A percentile compares a stretch with the other conserved stretches of the same genome.
These are phyloP conservation scores for Torymus tubicola DNA, from an alignment of 2,888 invertebrate genomes.

Conservation along the genomic window DNA sequence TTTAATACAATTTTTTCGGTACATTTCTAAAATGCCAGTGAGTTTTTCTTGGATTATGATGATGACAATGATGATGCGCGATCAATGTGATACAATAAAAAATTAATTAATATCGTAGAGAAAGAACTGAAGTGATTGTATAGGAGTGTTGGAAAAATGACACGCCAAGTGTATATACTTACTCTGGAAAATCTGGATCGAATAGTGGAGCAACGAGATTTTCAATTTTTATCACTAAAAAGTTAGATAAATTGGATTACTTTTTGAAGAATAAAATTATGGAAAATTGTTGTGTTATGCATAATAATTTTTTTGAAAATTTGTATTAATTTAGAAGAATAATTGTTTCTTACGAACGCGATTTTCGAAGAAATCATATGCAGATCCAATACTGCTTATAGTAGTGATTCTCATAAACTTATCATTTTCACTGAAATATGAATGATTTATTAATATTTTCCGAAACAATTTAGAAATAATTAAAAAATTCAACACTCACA, in stretches of 20 bases:
- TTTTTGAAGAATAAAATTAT: not conserved
- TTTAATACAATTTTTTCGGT: not conserved
- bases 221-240: slow-evolving; percentile 43
- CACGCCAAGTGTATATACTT: slow-evolving; percentile 1
- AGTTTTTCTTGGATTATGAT: too few species aligned
- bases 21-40: too few species aligned
- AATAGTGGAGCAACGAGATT: slow-evolving; percentile 43
- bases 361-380: slow-evolving; percentile 51
- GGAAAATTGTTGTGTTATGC: too few species aligned
- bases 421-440: slow-evolving; percentile 13
- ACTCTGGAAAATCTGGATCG: slow-evolving; percentile 45
- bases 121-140: too few species aligned
- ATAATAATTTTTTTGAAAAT: too few species aligned
- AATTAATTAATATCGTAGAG: too few species aligned
- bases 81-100: too few species aligned
- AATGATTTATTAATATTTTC: not conserved
- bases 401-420: slow-evolving; percentile 48
- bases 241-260: not conserved
- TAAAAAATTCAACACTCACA: slow-evolving; percentile 5
- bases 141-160: too few species aligned
- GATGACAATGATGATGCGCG: too few species aligned
- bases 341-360: slow-evolving; percentile 49
- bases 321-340: not conserved
- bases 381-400: slow-evolving; percentile 47
- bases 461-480: not conserved